Conservation (phyloP, 2,888 invertebrate genomes). For the Dinocampus coccinellae region DNA sequence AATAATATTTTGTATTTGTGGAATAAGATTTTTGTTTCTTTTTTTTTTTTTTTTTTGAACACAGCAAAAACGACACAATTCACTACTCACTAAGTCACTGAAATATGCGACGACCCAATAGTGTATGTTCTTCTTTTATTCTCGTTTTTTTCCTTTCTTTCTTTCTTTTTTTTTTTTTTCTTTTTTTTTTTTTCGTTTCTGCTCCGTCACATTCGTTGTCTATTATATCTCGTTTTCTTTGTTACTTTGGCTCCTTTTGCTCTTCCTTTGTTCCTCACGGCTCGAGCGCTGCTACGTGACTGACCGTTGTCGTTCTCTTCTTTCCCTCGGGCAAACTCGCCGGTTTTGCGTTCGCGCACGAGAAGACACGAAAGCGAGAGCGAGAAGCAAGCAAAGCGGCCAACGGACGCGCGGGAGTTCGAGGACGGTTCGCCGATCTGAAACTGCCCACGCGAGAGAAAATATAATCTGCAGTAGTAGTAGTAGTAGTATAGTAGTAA, state of each 20-base stretch:
- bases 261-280: constrained; percentile 54
- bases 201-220: background rate
- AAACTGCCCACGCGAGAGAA: constrained; percentile 53
- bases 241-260: constrained; percentile 9
- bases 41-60: background rate
- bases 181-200: background rate
- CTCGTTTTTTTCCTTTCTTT: constrained; percentile 12
- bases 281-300: constrained; percentile 60
- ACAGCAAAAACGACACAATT: constrained; percentile 7
- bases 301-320: constrained; percentile 46
- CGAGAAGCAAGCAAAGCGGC: constrained; percentile 19
- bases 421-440: constrained; percentile 58
- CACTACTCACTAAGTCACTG: constrained; percentile 6
- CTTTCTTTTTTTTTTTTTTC: constrained; percentile 14
- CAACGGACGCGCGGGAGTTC: constrained; percentile 36
- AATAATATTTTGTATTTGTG: background rate
- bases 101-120: background rate
- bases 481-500: constrained; percentile 53
- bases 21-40: background rate
- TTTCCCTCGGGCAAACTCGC: constrained; percentile 47
- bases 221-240: constrained; percentile 7
- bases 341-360: constrained; percentile 51
- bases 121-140: background rate
- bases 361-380: constrained; percentile 45
- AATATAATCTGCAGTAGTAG: constrained; percentile 35